phyloP scores from a whole-genome alignment of 2,888 invertebrate species.

The Ephialtes manifestator region DNA sequence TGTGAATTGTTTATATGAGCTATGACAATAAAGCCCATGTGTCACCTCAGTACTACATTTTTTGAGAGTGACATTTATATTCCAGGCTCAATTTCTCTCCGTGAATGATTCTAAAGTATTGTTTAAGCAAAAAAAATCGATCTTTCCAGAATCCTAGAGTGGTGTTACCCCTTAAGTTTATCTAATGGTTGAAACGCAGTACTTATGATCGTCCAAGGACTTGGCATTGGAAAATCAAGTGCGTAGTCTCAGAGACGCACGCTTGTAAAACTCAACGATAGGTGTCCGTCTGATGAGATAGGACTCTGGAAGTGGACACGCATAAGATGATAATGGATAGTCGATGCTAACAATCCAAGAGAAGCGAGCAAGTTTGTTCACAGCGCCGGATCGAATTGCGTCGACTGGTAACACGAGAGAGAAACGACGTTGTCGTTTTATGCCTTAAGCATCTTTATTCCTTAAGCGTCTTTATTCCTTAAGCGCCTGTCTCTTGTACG shows the following conservation, averaged over 20 bases:
- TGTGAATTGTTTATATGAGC: too few relatives aligned
- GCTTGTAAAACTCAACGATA: slow-evolving; percentile 40
- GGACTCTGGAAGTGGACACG: neutral
- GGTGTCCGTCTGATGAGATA: slow-evolving; percentile 30
- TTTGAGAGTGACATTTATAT: too few relatives aligned
- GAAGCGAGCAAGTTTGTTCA: slow-evolving; percentile 1
- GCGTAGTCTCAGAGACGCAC: neutral
- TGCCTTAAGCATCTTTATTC: neutral
- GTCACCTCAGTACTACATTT: too few relatives aligned
- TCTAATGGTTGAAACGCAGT: neutral
- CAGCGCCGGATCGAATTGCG: slow-evolving; percentile 55
- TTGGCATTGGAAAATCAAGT: slow-evolving; percentile 6
- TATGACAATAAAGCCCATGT: too few relatives aligned
- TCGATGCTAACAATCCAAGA: neutral
- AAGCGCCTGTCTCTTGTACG: neutral
- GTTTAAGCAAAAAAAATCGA: too few relatives aligned
- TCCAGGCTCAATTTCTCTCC: too few relatives aligned
- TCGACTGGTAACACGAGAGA: slow-evolving; percentile 32
- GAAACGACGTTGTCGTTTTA: slow-evolving; percentile 1
- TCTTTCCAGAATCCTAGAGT: too few relatives aligned
- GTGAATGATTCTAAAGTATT: too few relatives aligned
- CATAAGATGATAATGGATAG: slow-evolving; percentile 14
- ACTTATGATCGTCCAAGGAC: neutral
- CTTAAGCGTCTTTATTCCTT: neutral
- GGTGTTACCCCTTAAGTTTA: too few relatives aligned